Conservation (phyloP, 2,888 invertebrate genomes). For the Dicroscelio sp. region DNA sequence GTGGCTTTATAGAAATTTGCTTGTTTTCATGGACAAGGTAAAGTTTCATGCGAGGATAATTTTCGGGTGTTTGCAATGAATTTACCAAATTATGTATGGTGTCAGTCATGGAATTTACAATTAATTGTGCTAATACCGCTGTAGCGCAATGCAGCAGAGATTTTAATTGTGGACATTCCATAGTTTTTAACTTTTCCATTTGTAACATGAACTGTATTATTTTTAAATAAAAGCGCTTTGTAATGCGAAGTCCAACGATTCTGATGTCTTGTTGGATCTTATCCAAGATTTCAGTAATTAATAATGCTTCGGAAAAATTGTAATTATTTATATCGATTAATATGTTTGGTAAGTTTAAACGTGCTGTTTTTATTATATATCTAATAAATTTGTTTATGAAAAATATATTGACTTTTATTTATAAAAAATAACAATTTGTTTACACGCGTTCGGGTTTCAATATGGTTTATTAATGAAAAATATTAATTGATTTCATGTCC, state of each 20-base stretch:
- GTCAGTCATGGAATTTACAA: constrained; percentile 94
- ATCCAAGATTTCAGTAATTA: constrained; percentile 88
- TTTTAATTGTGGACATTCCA: constrained; percentile 88
- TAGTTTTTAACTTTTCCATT: constrained; percentile 84
- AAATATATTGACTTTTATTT: no score
- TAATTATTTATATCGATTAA: constrained; percentile 90
- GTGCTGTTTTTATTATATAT: constrained; percentile 87
- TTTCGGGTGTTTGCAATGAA: constrained; percentile 92
- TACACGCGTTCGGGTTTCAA: no score
- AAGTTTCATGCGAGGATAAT: constrained; percentile 93
- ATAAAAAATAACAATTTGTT: no score
- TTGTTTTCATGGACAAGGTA: constrained; percentile 92
- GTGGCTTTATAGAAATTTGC: constrained; percentile 92
- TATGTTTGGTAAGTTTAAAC: constrained; percentile 90
- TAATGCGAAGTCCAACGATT: constrained; percentile 90
- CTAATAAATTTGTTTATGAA: constrained; percentile 87
- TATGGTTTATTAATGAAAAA: no score
- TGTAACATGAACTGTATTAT: constrained; percentile 89
- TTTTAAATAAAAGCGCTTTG: constrained; percentile 91
- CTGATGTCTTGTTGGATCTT: constrained; percentile 89
- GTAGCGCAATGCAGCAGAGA: constrained; percentile 91
- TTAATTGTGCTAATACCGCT: constrained; percentile 92
- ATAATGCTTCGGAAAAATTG: constrained; percentile 80
- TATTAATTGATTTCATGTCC: no score
- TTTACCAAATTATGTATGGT: constrained; percentile 93